Percentiles rank a stretch among this genome's conserved stretches.
These are phyloP conservation scores for Chascanopsetta lugubris DNA, from an alignment of 2,113 vertebrate genomes.

Conservation along the genomic window DNA sequence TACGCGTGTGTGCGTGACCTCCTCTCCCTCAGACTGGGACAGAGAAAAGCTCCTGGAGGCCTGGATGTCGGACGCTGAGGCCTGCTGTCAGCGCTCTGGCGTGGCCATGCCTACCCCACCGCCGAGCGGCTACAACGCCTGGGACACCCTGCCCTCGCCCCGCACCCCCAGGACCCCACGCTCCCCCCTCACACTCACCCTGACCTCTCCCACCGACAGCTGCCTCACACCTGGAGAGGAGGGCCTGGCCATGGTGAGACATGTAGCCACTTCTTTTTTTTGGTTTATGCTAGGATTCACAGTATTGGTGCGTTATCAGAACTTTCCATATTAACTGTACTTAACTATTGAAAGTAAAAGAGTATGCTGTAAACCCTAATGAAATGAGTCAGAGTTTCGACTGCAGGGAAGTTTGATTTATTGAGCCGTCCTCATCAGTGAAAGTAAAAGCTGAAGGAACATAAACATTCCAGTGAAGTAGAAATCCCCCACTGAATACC, in stretches of 20 bases:
- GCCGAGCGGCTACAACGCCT: conserved; percentile 76
- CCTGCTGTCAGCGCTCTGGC: conserved; percentile 76
- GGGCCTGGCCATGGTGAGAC: conserved; percentile 65
- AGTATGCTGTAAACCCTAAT: no score
- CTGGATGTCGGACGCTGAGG: conserved; percentile 76
- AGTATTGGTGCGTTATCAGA: no score
- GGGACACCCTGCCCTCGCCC: conserved; percentile 76
- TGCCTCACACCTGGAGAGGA: conserved; percentile 77
- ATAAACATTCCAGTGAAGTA: no score
- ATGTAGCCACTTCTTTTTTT: no score
- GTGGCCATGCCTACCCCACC: conserved; percentile 77
- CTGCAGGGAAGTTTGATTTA: no score
- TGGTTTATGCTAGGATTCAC: no score
- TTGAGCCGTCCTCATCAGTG: no score
- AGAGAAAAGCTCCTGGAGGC: conserved; percentile 77
- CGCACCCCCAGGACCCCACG: conserved; percentile 75
- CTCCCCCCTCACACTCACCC: conserved; percentile 76
- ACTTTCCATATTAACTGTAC: no score
- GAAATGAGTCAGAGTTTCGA: no score
- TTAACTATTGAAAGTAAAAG: no score
- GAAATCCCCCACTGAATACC: no score
- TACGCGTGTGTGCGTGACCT: conserved; percentile 4
- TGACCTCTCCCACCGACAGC: conserved; percentile 77
- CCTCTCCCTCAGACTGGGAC: conserved; percentile 70
- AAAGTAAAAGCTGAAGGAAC: no score